Conservation (phyloP, 2,888 invertebrate genomes). For the Heliothis peltigera region DNA sequence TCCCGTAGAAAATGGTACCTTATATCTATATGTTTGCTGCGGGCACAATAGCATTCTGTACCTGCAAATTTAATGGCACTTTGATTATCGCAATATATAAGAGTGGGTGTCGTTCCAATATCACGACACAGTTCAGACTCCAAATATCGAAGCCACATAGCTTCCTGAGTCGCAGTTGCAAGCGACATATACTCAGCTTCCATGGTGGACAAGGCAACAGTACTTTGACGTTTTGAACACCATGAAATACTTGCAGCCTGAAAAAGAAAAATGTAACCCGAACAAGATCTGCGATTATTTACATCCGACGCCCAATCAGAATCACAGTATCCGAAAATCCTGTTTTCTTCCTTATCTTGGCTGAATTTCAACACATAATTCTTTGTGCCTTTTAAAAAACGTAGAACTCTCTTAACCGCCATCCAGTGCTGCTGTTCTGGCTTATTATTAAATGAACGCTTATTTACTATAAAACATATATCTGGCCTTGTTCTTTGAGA, state of each 20-base stretch:
- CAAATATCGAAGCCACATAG: slow-evolving; percentile 49
- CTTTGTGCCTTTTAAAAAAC: slow-evolving; percentile 55
- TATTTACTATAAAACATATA: slow-evolving; percentile 53
- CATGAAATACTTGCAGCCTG: slow-evolving; percentile 59
- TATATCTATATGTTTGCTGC: slow-evolving; percentile 52
- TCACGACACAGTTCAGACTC: slow-evolving; percentile 31
- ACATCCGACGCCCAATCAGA: slow-evolving; percentile 56
- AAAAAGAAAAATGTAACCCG: slow-evolving; percentile 23
- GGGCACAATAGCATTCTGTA: slow-evolving; percentile 26
- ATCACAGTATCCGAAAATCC: slow-evolving; percentile 53
- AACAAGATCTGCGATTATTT: slow-evolving; percentile 5
- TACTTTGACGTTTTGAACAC: slow-evolving; percentile 53
- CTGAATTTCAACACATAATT: slow-evolving; percentile 33
- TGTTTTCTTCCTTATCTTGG: slow-evolving; percentile 5
- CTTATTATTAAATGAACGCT: slow-evolving; percentile 49
- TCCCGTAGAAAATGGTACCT: slow-evolving; percentile 47
- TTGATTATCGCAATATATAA: slow-evolving; percentile 54
- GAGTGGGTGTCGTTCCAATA: slow-evolving; percentile 11
- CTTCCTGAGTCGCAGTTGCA: slow-evolving; percentile 51
- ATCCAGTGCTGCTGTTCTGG: slow-evolving; percentile 43
- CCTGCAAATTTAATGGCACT: slow-evolving; percentile 49
- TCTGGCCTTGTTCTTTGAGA: slow-evolving; percentile 55
- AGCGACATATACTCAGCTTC: slow-evolving; percentile 59
- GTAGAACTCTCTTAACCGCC: slow-evolving; percentile 20
- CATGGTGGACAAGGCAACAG: slow-evolving; percentile 16